Evolutionary conservation across 2,888 invertebrate species (phyloP).

Genomic region (Drosophila paramelanica): DNA sequence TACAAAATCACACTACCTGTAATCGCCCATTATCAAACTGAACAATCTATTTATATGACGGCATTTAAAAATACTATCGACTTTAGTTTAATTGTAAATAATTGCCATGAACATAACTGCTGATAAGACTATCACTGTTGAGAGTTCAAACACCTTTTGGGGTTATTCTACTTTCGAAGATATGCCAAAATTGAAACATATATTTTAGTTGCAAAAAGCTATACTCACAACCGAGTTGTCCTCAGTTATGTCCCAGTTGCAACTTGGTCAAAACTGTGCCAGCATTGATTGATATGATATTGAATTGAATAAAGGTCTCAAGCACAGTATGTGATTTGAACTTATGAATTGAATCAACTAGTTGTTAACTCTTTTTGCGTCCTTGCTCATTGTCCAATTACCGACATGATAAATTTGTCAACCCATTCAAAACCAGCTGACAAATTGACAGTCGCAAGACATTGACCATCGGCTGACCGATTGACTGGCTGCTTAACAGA

Average conservation of each 20-base stretch:
- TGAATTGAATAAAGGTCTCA: neutral
- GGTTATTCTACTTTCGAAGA: neutral
- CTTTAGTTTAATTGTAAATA: slow-evolving; percentile 8
- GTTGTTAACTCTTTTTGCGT: slow-evolving; percentile 5
- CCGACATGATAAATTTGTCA: slow-evolving; percentile 18
- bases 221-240: too few relatives aligned
- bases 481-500: slow-evolving; percentile 57
- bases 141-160: slow-evolving; percentile 31
- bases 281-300: slow-evolving; percentile 1
- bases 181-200: neutral
- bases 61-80: neutral
- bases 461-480: slow-evolving; percentile 63
- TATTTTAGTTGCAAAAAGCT: neutral
- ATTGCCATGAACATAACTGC: slow-evolving; percentile 12
- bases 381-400: slow-evolving; percentile 9
- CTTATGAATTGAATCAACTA: neutral
- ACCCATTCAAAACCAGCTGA: slow-evolving; percentile 38
- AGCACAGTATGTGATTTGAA: too few relatives aligned
- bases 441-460: slow-evolving; percentile 44
- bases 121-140: slow-evolving; percentile 11
- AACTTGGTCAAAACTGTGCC: neutral
- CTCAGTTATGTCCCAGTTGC: slow-evolving; percentile 4
- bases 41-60: neutral
- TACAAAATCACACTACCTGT: neutral
- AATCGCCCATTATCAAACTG: neutral